Conservation (phyloP, 2,888 invertebrate genomes). For the Limnephilus auricula region DNA sequence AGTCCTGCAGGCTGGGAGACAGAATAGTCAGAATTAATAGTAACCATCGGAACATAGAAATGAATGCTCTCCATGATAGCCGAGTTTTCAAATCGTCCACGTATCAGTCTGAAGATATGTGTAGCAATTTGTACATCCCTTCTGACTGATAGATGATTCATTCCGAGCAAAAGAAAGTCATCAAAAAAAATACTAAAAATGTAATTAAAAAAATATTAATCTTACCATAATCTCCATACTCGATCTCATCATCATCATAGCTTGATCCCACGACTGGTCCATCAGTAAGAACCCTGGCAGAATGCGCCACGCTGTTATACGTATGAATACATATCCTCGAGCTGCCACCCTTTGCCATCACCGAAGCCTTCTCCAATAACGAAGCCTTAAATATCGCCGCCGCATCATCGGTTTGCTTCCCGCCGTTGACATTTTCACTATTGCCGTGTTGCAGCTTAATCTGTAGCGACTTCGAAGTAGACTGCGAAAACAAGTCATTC, state of each 20-base stretch:
- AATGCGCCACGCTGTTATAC: conserved; percentile 67
- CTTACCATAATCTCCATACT: conserved; percentile 62
- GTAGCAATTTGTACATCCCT: too few species aligned
- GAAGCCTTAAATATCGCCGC: conserved; percentile 17
- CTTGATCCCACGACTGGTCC: conserved; percentile 58
- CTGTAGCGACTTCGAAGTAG: conserved; percentile 14
- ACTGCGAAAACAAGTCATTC: background rate
- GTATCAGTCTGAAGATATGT: too few species aligned
- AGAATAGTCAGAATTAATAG: too few species aligned
- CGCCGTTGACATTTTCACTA: background rate
- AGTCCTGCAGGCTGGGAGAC: too few species aligned
- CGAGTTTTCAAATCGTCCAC: too few species aligned
- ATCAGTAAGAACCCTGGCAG: conserved; percentile 61
- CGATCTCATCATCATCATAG: conserved; percentile 65
- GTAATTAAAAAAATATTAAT: conserved; percentile 4
- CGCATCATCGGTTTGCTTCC: background rate
- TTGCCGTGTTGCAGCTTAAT: background rate
- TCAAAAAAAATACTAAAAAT: background rate
- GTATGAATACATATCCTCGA: conserved; percentile 65
- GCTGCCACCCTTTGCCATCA: background rate
- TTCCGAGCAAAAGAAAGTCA: too few species aligned
- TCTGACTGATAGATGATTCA: too few species aligned
- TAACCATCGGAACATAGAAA: too few species aligned
- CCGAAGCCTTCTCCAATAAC: background rate
- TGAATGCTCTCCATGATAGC: too few species aligned